Evolutionary conservation across 2,797 vertebrate species (phyloP), one percentile per base, ranked within the genome.

Genomic region (Anisognathus igniventris): DNA sequence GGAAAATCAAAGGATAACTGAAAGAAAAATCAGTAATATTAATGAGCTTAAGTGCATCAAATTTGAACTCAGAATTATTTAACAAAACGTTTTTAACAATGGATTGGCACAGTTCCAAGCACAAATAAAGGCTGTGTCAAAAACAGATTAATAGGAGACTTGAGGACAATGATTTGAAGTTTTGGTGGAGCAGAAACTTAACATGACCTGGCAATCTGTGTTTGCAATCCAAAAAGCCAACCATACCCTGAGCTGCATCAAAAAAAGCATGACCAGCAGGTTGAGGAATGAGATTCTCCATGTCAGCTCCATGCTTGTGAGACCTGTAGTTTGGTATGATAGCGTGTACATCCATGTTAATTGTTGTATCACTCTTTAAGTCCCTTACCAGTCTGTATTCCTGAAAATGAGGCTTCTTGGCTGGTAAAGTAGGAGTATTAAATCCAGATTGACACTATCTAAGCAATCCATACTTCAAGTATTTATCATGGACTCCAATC

Each of bases 231-330:
- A 51, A 22, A 60, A 60, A 60, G 9, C 17, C 28, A 57, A 5
- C 6, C 20, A 19, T 13, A 13, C 7, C 14, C n/a, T 44, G 42
- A 9, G 16, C 14, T 57, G 28, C 20, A 25, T 39, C 7, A 30
- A 65, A 50, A 56, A 21, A 62, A 39, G 3, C 9, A 30, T 30
- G 28, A 70, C 4, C 6, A 28, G 12, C 17, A 57, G 8, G 24
- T 1, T 64, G 30, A 57, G 21, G 24, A 42, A 31, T 0, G 3
- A 57, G 18, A 47, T 66, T 47, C 25, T 73, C 8, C 17, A 58
- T 0, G 0, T 33, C 64, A 40, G 15, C 28, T 54, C n/a, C 9
- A 35, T 37, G 16, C 20, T 45, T 58, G 6, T 14, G 44, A 64
- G 17, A 57, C 44, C 21, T 64, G 21, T 18, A 58, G 51, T 40